These are phyloP conservation scores for Myotis myotis DNA, from an alignment of 2,797 vertebrate genomes.

Conservation along the genomic window DNA sequence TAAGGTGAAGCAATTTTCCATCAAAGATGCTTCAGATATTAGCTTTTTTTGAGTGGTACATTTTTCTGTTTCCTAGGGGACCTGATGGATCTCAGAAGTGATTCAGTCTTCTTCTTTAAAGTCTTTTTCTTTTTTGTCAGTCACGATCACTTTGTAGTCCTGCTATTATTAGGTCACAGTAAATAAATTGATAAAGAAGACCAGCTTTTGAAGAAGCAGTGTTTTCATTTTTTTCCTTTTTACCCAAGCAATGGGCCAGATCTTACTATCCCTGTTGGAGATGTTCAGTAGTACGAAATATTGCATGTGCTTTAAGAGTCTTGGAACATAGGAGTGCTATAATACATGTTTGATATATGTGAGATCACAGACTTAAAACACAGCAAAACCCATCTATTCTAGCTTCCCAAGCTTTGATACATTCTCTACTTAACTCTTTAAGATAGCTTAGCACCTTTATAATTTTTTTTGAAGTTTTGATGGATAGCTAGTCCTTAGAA, in stretches of 20 bases:
- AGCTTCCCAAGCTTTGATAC: background rate
- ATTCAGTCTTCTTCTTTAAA: background rate
- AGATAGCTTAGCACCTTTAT: background rate
- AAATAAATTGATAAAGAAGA: conserved; percentile 40
- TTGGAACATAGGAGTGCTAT: background rate
- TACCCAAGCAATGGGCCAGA: background rate
- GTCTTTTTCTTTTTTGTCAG: background rate
- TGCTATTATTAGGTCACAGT: conserved; percentile 39
- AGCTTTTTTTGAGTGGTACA: background rate
- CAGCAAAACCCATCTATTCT: background rate
- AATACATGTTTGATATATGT: background rate
- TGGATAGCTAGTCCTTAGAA: background rate
- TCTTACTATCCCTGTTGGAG: background rate
- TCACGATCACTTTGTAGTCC: conserved; percentile 24
- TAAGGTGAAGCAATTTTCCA: conserved; percentile 54
- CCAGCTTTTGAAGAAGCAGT: background rate
- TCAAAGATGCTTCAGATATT: background rate
- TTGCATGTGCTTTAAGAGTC: background rate
- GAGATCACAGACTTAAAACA: background rate
- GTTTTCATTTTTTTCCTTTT: conserved; percentile 1
- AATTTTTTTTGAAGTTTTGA: background rate
- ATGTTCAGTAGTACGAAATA: background rate
- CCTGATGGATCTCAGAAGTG: conserved; percentile 2
- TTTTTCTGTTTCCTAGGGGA: background rate
- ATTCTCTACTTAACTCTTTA: background rate